Conservation (phyloP, 2,797 vertebrate species). For the Glyptemys insculpta region DNA sequence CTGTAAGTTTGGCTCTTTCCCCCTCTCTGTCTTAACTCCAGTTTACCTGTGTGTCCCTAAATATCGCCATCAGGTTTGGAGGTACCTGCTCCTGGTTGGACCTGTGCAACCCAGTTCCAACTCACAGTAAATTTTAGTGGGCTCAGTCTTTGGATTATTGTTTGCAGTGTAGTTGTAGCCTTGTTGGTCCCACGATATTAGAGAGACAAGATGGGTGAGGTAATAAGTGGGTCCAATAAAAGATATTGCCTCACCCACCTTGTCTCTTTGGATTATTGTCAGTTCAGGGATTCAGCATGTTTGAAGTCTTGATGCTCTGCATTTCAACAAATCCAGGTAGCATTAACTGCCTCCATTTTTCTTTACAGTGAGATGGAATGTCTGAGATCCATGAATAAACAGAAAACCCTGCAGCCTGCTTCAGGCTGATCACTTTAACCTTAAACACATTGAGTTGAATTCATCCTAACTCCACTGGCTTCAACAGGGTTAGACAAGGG, state of each 20-base stretch:
- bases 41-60: neutral
- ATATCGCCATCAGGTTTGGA: neutral
- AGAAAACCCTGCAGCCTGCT: neutral
- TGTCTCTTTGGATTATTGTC: neutral
- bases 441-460: neutral
- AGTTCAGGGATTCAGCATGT: neutral
- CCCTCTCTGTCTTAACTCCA: neutral
- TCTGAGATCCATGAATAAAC: neutral
- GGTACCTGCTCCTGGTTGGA: neutral
- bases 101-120: fast-evolving
- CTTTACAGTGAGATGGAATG: neutral
- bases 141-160: neutral
- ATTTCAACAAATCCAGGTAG: slow-evolving; percentile 37
- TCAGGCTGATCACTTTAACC: neutral
- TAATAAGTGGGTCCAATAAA: neutral
- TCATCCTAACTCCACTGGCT: neutral
- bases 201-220: neutral
- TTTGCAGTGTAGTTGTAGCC: neutral
- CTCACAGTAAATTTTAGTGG: neutral
- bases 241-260: neutral
- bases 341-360: slow-evolving; percentile 19
- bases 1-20: neutral
- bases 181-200: neutral
- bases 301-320: neutral
- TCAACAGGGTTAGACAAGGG: neutral